Evolutionary conservation across 2,888 invertebrate species (phyloP).

Genomic region (Colostygia pectinataria): DNA sequence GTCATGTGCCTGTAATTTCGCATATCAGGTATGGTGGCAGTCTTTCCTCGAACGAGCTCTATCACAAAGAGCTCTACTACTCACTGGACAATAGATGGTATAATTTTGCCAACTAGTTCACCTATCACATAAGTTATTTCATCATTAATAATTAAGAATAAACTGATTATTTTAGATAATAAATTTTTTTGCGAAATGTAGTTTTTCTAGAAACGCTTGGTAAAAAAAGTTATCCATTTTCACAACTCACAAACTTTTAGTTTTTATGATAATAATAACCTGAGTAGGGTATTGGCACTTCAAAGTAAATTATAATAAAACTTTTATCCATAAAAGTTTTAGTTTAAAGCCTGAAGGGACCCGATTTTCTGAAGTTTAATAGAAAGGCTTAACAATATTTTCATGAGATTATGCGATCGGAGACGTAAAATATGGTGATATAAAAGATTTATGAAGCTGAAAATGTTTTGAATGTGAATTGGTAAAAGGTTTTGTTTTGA

Average conservation of each 20-base stretch:
- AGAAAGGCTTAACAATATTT: conserved; percentile 13
- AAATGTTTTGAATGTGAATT: not conserved
- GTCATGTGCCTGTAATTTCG: too few relatives aligned
- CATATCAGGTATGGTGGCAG: too few relatives aligned
- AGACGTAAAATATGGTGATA: conserved; percentile 1
- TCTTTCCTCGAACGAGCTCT: too few relatives aligned
- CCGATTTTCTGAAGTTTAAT: conserved; percentile 7
- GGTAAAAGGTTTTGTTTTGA: not conserved
- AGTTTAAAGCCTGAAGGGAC: conserved; percentile 9
- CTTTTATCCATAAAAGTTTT: conserved; percentile 17
- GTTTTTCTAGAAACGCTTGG: not conserved
- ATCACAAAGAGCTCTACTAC: too few relatives aligned
- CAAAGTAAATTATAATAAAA: conserved; percentile 1
- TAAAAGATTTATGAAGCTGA: not conserved
- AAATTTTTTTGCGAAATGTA: too few relatives aligned
- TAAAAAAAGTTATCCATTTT: not conserved
- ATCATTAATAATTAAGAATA: too few relatives aligned
- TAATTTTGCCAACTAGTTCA: too few relatives aligned
- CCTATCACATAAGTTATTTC: too few relatives aligned
- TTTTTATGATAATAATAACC: not conserved
- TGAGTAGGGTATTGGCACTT: conserved; percentile 8
- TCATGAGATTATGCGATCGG: conserved; percentile 10
- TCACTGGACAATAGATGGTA: too few relatives aligned
- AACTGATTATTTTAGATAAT: too few relatives aligned
- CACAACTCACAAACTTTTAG: not conserved